phyloP scores from a whole-genome alignment of 2,113 vertebrate species.

The Heptranchias perlo region DNA sequence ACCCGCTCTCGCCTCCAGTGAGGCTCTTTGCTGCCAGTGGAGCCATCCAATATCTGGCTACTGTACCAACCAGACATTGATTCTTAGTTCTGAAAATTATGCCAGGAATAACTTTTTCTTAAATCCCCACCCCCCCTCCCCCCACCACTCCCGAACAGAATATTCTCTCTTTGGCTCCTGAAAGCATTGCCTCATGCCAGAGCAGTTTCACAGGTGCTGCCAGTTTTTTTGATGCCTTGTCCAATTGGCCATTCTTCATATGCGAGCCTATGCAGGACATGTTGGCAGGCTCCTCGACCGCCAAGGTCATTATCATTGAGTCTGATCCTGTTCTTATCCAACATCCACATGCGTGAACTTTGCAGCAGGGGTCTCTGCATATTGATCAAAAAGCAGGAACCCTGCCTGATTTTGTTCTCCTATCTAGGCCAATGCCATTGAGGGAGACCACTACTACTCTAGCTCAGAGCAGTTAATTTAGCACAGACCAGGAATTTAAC shows the following conservation, averaged over 20 bases:
- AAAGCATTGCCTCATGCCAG: background rate
- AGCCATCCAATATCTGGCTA: background rate
- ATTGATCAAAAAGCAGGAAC: constrained; percentile 11
- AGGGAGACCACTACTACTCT: background rate
- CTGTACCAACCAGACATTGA: background rate
- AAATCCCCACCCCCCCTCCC: background rate
- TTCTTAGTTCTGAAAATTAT: no score
- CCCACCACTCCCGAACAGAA: background rate
- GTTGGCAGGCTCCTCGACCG: background rate
- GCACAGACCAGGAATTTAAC: background rate
- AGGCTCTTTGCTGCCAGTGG: background rate
- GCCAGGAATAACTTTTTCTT: background rate
- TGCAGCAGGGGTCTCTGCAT: background rate
- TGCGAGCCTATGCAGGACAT: background rate
- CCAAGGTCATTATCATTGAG: background rate
- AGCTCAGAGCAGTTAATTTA: background rate
- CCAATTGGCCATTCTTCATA: background rate
- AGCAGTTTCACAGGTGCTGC: background rate
- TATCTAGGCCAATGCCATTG: background rate
- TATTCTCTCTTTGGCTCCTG: background rate
- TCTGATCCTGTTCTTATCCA: background rate
- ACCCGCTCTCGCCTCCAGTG: background rate
- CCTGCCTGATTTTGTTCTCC: background rate
- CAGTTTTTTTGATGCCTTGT: background rate
- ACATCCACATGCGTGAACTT: background rate